These are phyloP conservation scores for Paraescarpia echinospica DNA, from an alignment of 1,140 invertebrate genomes.

Conservation along the genomic window DNA sequence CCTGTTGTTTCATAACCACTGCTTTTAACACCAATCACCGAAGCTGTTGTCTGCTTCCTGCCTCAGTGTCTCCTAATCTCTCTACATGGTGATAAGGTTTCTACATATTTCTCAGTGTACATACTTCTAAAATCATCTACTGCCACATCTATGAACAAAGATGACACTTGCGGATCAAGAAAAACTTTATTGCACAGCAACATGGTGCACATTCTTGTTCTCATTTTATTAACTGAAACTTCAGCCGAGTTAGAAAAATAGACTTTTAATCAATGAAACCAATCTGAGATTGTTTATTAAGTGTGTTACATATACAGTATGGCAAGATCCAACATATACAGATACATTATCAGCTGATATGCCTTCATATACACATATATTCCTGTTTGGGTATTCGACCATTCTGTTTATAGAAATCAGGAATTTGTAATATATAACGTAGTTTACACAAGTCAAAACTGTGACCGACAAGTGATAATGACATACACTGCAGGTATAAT, in stretches of 20 bases:
- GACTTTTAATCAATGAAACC: background rate
- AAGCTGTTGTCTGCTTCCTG: too few relatives aligned
- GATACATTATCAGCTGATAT: background rate
- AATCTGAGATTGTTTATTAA: background rate
- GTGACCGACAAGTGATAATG: background rate
- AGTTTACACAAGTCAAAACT: background rate
- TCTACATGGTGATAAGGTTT: too few relatives aligned
- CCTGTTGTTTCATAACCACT: too few relatives aligned
- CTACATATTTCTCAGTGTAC: too few relatives aligned
- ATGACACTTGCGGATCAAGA: background rate
- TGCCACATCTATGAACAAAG: background rate
- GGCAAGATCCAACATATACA: background rate
- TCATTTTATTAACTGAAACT: background rate
- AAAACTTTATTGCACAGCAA: background rate
- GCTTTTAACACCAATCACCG: too few relatives aligned
- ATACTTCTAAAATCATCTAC: background rate
- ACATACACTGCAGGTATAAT: background rate
- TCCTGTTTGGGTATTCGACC: background rate
- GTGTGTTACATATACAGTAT: background rate
- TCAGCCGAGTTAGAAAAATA: background rate
- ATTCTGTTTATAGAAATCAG: background rate
- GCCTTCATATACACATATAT: background rate
- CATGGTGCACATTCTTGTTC: background rate
- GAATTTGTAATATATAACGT: background rate
- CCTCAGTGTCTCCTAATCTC: too few relatives aligned